Evolutionary conservation across 2,888 invertebrate species (phyloP).

Genomic region (Mythimna vitellina): DNA sequence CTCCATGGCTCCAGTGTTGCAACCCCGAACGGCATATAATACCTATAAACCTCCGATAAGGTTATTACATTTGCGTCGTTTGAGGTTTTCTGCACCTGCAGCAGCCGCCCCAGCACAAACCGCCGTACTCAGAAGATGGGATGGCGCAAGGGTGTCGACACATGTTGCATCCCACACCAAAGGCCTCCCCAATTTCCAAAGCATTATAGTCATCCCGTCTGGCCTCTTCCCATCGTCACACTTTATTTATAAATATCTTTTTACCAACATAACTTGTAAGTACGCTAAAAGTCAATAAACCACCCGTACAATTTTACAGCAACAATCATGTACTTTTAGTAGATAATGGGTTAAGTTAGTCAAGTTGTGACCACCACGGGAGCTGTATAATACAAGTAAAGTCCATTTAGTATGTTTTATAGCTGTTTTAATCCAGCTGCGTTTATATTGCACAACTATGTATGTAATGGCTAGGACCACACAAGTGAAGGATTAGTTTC

Average conservation of each 20-base stretch:
- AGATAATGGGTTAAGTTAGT: slow-evolving; percentile 50
- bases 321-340: slow-evolving; percentile 49
- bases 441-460: slow-evolving; percentile 41
- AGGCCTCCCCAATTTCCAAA: too few relatives aligned
- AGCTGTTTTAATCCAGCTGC: slow-evolving; percentile 49
- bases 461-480: slow-evolving; percentile 39
- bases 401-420: slow-evolving; percentile 60
- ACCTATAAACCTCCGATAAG: too few relatives aligned
- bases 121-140: too few relatives aligned
- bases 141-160: too few relatives aligned
- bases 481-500: slow-evolving; percentile 14
- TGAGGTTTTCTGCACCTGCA: too few relatives aligned
- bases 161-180: too few relatives aligned
- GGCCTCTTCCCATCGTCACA: too few relatives aligned
- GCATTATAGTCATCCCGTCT: too few relatives aligned
- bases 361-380: slow-evolving; percentile 62
- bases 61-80: too few relatives aligned
- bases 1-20: too few relatives aligned
- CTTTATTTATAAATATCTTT: not conserved
- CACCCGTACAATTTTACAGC: slow-evolving; percentile 51
- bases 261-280: not conserved
- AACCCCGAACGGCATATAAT: too few relatives aligned
- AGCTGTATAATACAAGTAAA: slow-evolving; percentile 61
- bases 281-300: slow-evolving; percentile 35
- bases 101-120: too few relatives aligned